A percentile compares a stretch with the other conserved stretches of the same genome.
Evolutionary conservation across 2,888 invertebrate species (phyloP).

Genomic region (Drosophila mercatorum): DNA sequence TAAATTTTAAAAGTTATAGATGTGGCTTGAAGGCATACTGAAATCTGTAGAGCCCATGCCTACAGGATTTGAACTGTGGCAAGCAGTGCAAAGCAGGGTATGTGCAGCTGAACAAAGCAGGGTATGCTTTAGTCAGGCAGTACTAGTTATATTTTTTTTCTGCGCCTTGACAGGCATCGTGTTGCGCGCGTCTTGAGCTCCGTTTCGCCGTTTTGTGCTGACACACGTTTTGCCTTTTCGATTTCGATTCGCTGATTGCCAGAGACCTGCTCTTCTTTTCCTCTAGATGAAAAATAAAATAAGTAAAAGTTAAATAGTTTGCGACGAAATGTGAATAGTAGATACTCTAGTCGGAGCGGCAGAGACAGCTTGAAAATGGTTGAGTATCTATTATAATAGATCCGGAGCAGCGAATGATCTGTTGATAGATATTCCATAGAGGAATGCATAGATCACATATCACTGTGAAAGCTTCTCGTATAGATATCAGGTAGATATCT

Average conservation of each 20-base stretch:
- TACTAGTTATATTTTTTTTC: neutral
- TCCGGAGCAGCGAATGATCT: too few relatives aligned
- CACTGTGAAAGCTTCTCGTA: too few relatives aligned
- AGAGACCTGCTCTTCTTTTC: conserved; percentile 12
- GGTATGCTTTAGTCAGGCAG: neutral
- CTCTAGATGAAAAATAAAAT: neutral
- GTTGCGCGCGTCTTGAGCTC: conserved; percentile 25
- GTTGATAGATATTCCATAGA: too few relatives aligned
- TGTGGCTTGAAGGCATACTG: too few relatives aligned
- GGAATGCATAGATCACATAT: neutral
- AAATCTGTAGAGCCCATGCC: too few relatives aligned
- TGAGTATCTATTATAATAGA: too few relatives aligned
- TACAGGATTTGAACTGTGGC: too few relatives aligned
- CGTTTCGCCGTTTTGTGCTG: conserved; percentile 56
- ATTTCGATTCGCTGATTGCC: conserved; percentile 64
- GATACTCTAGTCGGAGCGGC: conserved; percentile 9
- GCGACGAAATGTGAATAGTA: neutral
- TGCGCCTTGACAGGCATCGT: conserved; percentile 40
- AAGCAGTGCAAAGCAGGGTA: neutral
- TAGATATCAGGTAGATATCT: neutral
- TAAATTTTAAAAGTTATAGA: too few relatives aligned
- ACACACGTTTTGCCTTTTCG: conserved; percentile 56
- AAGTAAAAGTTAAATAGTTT: conserved; percentile 4
- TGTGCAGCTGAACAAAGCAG: neutral
- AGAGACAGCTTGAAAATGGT: too few relatives aligned